phyloP scores from a whole-genome alignment of 2,797 vertebrate genomes.

The Sardinella longiceps region DNA sequence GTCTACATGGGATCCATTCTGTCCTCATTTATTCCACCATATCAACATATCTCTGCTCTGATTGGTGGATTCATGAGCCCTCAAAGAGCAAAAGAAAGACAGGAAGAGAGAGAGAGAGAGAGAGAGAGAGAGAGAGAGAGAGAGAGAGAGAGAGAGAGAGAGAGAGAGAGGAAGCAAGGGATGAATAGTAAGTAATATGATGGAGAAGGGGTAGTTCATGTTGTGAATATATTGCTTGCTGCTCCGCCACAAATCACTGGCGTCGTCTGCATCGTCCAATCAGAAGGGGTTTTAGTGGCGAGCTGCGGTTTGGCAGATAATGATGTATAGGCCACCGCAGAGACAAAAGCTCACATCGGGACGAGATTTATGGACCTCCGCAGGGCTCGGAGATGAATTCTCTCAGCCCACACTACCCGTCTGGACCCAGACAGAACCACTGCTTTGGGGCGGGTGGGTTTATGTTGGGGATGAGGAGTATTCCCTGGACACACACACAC shows the following conservation, averaged over 20 bases:
- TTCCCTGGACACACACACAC: no score
- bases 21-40: background rate
- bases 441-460: background rate
- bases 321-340: background rate
- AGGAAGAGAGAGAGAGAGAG: background rate
- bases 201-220: constrained; percentile 45
- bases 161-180: constrained; percentile 33
- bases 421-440: no score
- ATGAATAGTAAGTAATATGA: no score
- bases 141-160: constrained; percentile 26
- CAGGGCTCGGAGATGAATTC: background rate
- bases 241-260: constrained; percentile 58
- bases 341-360: background rate
- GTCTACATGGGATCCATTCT: background rate
- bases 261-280: constrained; percentile 35
- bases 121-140: background rate
- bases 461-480: background rate
- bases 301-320: background rate
- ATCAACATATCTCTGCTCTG: background rate
- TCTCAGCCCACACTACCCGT: background rate
- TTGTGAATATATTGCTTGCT: constrained; percentile 59
- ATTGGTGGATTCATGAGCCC: background rate
- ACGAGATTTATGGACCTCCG: background rate
- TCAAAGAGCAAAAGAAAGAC: background rate
- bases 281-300: background rate